Evolutionary conservation across 2,113 vertebrate genomes (phyloP).

Genomic region (Pterocles gutturalis): DNA sequence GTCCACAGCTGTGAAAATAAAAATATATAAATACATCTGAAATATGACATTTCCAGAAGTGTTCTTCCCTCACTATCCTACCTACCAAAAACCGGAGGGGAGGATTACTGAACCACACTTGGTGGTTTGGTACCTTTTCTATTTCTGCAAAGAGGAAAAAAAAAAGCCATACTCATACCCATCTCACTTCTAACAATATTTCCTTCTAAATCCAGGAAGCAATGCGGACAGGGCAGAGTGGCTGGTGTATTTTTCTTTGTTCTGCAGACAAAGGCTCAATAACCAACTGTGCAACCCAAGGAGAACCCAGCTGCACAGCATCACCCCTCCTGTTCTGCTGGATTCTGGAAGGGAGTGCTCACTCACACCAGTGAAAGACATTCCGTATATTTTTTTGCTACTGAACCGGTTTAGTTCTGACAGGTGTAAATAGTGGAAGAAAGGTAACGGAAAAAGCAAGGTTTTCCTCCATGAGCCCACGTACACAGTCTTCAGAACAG

Average conservation of each 20-base stretch:
- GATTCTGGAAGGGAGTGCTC: not conserved
- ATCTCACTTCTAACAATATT: not conserved
- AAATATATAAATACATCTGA: not conserved
- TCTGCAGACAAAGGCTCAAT: not conserved
- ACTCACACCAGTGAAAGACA: not conserved
- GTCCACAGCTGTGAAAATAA: not conserved
- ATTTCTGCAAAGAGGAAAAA: not conserved
- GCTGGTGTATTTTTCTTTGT: not conserved
- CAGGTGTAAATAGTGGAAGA: not conserved
- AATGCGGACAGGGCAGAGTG: not conserved
- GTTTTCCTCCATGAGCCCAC: not conserved
- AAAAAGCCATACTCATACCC: not conserved
- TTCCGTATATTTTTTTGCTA: fast-evolving
- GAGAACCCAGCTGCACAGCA: not conserved
- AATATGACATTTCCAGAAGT: not conserved
- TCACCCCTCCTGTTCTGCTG: no score
- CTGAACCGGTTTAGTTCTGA: not conserved
- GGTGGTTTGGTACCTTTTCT: not conserved
- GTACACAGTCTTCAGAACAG: not conserved
- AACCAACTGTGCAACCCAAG: fast-evolving
- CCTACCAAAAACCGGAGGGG: fast-evolving
- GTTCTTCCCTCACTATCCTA: not conserved
- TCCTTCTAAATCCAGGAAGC: not conserved
- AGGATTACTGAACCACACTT: not conserved
- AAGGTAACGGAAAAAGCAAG: not conserved